A percentile compares a stretch with the other conserved stretches of the same genome.
Evolutionary conservation across 2,113 vertebrate species (phyloP).

Genomic region (Embiotoca jacksoni): DNA sequence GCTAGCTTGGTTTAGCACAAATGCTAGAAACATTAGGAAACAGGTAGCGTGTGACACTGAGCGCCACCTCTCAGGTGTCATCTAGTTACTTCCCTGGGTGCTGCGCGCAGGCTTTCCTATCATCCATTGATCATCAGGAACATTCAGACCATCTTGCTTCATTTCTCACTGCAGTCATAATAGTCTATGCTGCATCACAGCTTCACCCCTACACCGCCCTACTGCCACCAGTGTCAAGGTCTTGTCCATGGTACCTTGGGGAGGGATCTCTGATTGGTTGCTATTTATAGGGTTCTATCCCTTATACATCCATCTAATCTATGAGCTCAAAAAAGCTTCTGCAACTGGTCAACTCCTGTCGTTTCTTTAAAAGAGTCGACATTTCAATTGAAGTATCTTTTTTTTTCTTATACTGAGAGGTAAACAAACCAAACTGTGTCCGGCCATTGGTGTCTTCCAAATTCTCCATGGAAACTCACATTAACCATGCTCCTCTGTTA

Average conservation of each 20-base stretch:
- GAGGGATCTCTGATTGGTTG: constrained; percentile 4
- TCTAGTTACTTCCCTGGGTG: neutral
- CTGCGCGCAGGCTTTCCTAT: neutral
- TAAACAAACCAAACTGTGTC: neutral
- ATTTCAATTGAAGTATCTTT: neutral
- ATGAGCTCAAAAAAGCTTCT: neutral
- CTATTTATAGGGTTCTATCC: constrained; percentile 10
- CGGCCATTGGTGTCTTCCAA: neutral
- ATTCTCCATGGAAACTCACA: neutral
- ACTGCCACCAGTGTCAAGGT: constrained; percentile 10
- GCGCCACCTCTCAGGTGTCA: neutral
- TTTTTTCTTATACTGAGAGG: no score
- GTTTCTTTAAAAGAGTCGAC: neutral
- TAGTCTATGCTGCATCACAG: neutral
- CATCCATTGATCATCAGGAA: neutral
- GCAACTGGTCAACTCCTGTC: neutral
- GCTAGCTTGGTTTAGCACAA: neutral
- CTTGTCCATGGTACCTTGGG: neutral
- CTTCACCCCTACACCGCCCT: neutral
- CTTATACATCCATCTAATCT: neutral
- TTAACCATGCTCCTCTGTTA: neutral
- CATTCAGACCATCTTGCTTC: neutral
- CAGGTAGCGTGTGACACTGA: neutral
- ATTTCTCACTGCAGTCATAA: neutral
- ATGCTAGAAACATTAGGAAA: neutral